These are phyloP conservation scores for Anas platyrhynchos DNA, from an alignment of 2,113 vertebrate genomes.

Conservation along the genomic window DNA sequence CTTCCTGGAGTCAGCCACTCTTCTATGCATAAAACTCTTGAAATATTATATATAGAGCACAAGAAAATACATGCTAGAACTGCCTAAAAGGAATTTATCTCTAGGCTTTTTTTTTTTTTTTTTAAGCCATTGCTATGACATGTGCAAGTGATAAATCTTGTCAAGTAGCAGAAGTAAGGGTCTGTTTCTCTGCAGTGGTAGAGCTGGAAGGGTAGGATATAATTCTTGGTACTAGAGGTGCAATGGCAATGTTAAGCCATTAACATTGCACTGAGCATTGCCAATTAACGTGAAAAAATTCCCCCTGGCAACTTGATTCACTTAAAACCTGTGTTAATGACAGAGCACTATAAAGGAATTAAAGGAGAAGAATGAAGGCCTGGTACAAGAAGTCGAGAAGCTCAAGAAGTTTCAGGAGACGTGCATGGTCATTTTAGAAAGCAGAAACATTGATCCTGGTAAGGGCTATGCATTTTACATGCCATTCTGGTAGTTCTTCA, in stretches of 20 bases:
- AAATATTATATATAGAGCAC: background rate
- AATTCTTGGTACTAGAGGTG: background rate
- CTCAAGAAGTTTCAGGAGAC: conserved; percentile 75
- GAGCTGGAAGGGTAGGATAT: background rate
- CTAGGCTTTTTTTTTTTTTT: background rate
- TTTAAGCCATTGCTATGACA: background rate
- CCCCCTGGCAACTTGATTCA: background rate
- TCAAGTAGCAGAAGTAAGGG: background rate
- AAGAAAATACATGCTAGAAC: background rate
- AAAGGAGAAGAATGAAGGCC: conserved; percentile 26
- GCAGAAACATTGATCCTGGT: conserved; percentile 74
- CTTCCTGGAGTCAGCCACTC: background rate
- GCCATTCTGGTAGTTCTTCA: background rate
- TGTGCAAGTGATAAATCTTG: background rate
- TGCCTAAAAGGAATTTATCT: background rate
- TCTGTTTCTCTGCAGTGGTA: background rate
- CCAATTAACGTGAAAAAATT: background rate
- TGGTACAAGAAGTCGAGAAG: conserved; percentile 72
- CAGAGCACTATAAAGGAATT: conserved; percentile 42
- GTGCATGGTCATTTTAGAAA: conserved; percentile 74
- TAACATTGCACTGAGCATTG: rapidly evolving
- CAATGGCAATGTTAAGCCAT: background rate
- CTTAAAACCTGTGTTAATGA: background rate
- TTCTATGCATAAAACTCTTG: rapidly evolving
- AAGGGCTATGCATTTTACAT: background rate